These are phyloP conservation scores for Poeciliopsis prolifica DNA, from an alignment of 2,113 vertebrate genomes.

Conservation along the genomic window DNA sequence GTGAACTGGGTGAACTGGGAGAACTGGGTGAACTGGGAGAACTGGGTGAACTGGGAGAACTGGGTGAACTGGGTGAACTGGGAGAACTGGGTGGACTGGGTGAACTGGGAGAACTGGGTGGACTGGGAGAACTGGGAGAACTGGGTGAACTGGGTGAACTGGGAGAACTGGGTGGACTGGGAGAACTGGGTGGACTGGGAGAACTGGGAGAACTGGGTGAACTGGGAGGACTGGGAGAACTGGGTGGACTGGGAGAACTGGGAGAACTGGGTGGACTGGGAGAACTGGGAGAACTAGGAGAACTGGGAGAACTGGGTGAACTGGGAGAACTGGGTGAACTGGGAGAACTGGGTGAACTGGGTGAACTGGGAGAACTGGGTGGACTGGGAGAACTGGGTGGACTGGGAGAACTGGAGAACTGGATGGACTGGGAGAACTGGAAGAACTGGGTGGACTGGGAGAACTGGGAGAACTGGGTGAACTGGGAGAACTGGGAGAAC, in stretches of 20 bases:
- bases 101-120: too few relatives aligned
- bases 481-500: too few relatives aligned
- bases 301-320: not conserved
- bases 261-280: too few relatives aligned
- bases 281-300: constrained; percentile 4
- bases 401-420: too few relatives aligned
- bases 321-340: not conserved
- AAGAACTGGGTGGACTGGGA: not conserved
- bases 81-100: too few relatives aligned
- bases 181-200: too few relatives aligned
- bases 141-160: not conserved
- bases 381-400: not conserved
- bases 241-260: not conserved
- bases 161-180: too few relatives aligned
- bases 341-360: too few relatives aligned
- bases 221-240: not conserved
- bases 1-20: not conserved
- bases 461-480: too few relatives aligned
- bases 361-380: not conserved
- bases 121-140: not conserved
- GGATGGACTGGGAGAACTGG: not conserved
- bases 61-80: not conserved
- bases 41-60: not conserved
- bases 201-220: too few relatives aligned
- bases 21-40: too few relatives aligned